Percentiles rank a stretch among this genome's conserved stretches.
These are phyloP conservation scores for Chaetodon auriga DNA, from an alignment of 2,113 vertebrate genomes.

Conservation along the genomic window DNA sequence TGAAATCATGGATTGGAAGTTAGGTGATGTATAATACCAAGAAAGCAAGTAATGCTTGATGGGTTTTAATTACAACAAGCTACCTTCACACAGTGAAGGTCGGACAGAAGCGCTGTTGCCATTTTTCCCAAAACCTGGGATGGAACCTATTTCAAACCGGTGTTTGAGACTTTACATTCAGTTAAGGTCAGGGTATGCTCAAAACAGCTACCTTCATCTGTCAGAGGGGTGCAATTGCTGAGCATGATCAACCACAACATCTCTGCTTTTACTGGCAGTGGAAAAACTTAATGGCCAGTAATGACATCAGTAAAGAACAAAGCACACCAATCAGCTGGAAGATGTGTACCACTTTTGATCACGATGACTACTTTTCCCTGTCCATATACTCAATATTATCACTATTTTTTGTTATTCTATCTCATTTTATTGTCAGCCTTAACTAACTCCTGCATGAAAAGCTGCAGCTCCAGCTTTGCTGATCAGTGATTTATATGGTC, in stretches of 20 bases:
- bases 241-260: not conserved
- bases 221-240: not conserved
- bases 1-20: not conserved
- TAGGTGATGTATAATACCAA: not conserved
- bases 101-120: no score
- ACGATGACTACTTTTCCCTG: not conserved
- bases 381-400: not conserved
- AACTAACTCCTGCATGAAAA: conserved; percentile 8
- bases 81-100: not conserved
- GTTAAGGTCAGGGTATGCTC: not conserved
- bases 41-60: no score
- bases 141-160: not conserved
- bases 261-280: not conserved
- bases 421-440: not conserved
- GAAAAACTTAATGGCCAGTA: not conserved
- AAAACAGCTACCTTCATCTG: not conserved
- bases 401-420: not conserved
- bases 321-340: not conserved
- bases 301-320: not conserved
- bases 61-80: not conserved
- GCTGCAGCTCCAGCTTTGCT: conserved; percentile 14
- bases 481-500: conserved; percentile 31
- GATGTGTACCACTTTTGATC: conserved; percentile 1
- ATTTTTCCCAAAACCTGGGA: not conserved
- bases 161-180: not conserved